Base-by-base conservation (phyloP, 2,888 invertebrate species). In the Pedicia rivosa region DNA sequence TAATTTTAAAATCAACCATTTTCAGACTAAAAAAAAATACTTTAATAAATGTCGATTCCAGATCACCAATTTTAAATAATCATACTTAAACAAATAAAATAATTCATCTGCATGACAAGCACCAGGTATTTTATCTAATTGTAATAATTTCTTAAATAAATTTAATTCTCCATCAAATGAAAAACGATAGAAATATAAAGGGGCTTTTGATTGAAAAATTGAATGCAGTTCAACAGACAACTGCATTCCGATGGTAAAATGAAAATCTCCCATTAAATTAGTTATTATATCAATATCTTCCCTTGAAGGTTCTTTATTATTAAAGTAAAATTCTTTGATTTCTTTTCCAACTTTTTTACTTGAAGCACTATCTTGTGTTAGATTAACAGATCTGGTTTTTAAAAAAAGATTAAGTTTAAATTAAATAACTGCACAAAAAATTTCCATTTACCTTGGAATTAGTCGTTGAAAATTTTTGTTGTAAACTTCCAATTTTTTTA, bases 81-180 rank as follows among this genome's bases (percentile, higher is more conserved):
- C 28, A 50, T 10, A 52, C 39, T 65, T 68, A 19, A 74, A 64
- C 2, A 75, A 40, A 44, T 74, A 74, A 9, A 66, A 66, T 1
- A 69, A 53, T 1, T 76, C 76, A 43, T 76, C 76, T 0, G 62
- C 67, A 47, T 76, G 76, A 25, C 67, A 65, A 1, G 69, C 65
- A 3, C 74, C 76, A 44, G 56, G 50, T 1, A 56, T 22, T 1
- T 65, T 53, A 2, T 61, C 44, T 10, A 67, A 56, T 19, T 61
- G 56, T 9, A 58, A 48, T 7, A 57, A 48, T 36, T 57, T 61
- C 44, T 72, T 72, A 14, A 63, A 53, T 40, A 65, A 59, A 48
- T 71, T 71, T 3, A 70, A 54, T 10, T 53, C 55, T 3, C 72
- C 72, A 28, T 66, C 64, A 40, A 70, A 72, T 2, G 67, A 57